Conservation (phyloP, 1,140 invertebrate genomes). For the Littorina saxatilis region DNA sequence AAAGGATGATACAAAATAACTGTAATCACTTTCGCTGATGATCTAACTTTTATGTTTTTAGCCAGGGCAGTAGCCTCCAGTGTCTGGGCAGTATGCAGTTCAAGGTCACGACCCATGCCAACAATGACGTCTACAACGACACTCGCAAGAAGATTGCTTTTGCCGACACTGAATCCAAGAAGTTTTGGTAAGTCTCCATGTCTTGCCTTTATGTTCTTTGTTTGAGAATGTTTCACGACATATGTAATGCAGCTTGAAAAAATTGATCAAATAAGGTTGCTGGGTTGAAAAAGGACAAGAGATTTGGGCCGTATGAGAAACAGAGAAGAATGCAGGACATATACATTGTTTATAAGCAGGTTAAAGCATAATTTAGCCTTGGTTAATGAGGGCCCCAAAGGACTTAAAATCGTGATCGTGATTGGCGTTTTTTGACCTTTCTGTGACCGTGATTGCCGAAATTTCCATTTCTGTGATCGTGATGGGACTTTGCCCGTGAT, state of each 20-base stretch:
- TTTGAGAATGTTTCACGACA: background rate
- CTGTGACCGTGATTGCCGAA: too few species aligned
- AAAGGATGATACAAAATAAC: too few species aligned
- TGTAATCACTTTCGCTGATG: too few species aligned
- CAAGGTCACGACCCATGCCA: slow-evolving; percentile 93
- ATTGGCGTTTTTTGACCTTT: too few species aligned
- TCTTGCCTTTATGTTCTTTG: background rate
- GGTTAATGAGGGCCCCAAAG: too few species aligned
- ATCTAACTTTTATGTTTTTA: background rate
- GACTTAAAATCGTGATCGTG: too few species aligned
- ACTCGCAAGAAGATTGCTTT: slow-evolving; percentile 90
- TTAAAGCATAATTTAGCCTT: too few species aligned
- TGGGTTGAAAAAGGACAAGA: background rate
- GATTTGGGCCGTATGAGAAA: background rate
- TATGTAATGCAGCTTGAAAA: slow-evolving; percentile 2
- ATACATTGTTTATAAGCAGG: too few species aligned
- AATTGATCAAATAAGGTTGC: background rate
- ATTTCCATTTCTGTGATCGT: too few species aligned
- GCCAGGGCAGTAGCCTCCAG: slow-evolving; percentile 74
- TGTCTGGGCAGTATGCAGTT: slow-evolving; percentile 88
- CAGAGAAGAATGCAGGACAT: too few species aligned
- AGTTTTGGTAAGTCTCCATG: slow-evolving; percentile 84
- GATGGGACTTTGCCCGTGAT: too few species aligned
- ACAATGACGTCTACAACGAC: slow-evolving; percentile 94
- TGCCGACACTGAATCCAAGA: slow-evolving; percentile 92